phyloP scores from a whole-genome alignment of 1,140 invertebrate species.

The Octopus sinensis region DNA sequence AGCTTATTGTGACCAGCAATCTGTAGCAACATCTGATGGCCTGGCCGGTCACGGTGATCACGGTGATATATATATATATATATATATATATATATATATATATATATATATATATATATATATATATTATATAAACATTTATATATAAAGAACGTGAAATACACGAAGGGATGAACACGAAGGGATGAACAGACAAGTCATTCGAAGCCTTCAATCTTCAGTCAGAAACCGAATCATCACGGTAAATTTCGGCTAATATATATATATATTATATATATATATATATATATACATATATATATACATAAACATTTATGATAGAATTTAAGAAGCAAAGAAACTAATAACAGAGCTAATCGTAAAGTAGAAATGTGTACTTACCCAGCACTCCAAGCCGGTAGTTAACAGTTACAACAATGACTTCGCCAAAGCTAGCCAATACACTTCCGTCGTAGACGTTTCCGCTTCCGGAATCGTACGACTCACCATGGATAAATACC shows the following conservation, averaged over 20 bases:
- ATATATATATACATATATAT: not conserved
- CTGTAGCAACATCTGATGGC: too few relatives aligned
- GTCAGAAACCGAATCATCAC: too few relatives aligned
- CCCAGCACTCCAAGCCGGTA: slow-evolving; percentile 93
- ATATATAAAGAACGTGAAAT: too few relatives aligned
- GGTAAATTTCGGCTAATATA: too few relatives aligned
- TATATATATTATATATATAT: too few relatives aligned
- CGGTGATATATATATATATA: not conserved
- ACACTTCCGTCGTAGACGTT: slow-evolving; percentile 94
- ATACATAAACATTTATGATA: not conserved
- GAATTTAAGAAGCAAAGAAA: not conserved
- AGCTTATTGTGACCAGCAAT: too few relatives aligned
- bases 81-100: too few relatives aligned
- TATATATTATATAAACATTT: too few relatives aligned
- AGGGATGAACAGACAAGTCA: too few relatives aligned
- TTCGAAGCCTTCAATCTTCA: too few relatives aligned
- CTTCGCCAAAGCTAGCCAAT: slow-evolving; percentile 83
- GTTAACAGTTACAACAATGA: slow-evolving; percentile 95
- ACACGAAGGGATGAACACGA: not conserved
- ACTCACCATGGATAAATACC: slow-evolving; percentile 93
- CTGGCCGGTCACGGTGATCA: too few relatives aligned
- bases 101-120: too few relatives aligned
- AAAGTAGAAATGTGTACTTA: slow-evolving; percentile 58
- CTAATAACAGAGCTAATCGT: not conserved
- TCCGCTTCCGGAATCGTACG: slow-evolving; percentile 93